phyloP scores from a whole-genome alignment of 2,797 vertebrate genomes.

The Falco biarmicus region DNA sequence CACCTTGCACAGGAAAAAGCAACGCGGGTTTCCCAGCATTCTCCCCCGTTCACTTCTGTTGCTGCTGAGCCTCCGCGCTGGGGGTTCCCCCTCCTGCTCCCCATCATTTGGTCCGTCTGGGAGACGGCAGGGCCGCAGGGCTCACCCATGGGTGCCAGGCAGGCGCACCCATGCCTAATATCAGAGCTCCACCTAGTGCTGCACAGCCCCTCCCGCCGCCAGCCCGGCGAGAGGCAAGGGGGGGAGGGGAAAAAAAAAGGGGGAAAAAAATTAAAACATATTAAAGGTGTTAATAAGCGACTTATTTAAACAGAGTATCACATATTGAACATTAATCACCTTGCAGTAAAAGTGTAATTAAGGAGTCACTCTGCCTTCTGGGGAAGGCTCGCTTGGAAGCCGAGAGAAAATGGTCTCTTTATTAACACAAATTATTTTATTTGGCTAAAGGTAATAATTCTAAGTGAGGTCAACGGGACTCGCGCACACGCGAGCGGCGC shows the following conservation, averaged over 20 bases:
- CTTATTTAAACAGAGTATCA: slow-evolving; percentile 70
- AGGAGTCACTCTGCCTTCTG: slow-evolving; percentile 67
- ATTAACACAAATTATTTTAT: slow-evolving; percentile 85
- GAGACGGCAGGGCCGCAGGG: fast-evolving
- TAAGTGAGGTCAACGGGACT: slow-evolving; percentile 79
- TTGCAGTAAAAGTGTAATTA: slow-evolving; percentile 75
- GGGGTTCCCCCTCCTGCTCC: fast-evolving
- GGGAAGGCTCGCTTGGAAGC: slow-evolving; percentile 67
- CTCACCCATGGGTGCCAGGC: neutral
- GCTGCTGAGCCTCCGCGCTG: fast-evolving
- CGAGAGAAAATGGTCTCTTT: slow-evolving; percentile 74
- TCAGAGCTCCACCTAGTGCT: slow-evolving; percentile 88
- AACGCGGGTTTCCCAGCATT: fast-evolving
- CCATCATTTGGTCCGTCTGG: neutral
- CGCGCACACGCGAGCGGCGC: slow-evolving; percentile 22
- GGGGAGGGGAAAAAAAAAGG: fast-evolving
- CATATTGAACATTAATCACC: slow-evolving; percentile 77
- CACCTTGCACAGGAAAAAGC: fast-evolving
- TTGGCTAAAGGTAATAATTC: slow-evolving; percentile 84
- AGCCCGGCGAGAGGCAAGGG: neutral
- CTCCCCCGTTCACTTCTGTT: fast-evolving
- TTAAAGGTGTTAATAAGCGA: slow-evolving; percentile 65
- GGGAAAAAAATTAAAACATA: slow-evolving; percentile 65
- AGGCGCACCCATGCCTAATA: neutral
- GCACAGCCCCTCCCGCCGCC: neutral